Percentiles rank a stretch among this genome's conserved stretches.
Conservation (phyloP, 2,113 vertebrate species). For the Anguilla rostrata region DNA sequence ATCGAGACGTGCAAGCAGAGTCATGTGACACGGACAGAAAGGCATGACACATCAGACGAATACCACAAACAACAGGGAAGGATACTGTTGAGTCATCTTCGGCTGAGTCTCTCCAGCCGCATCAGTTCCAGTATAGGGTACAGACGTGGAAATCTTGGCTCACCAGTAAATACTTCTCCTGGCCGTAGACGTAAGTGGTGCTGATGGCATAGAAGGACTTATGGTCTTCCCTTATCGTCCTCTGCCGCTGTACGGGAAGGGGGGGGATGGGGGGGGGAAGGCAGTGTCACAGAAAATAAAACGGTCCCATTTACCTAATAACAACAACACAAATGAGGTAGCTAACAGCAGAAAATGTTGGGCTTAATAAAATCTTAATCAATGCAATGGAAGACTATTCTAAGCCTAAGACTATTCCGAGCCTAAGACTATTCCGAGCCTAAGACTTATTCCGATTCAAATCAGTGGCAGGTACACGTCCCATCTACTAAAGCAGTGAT, state of each 20-base stretch:
- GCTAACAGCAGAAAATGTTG: too few relatives aligned
- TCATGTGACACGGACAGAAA: neutral
- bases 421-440: too few relatives aligned
- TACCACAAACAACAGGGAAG: neutral
- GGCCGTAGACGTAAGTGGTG: slow-evolving; percentile 91
- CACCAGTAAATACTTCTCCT: slow-evolving; percentile 97
- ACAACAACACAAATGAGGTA: neutral
- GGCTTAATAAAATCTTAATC: too few relatives aligned
- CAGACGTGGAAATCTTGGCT: slow-evolving; percentile 50
- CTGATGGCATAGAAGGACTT: slow-evolving; percentile 92
- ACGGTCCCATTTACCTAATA: neutral
- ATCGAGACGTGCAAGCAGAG: neutral
- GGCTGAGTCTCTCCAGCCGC: neutral
- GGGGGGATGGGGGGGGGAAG: neutral
- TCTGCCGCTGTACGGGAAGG: slow-evolving; percentile 56
- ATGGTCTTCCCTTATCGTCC: slow-evolving; percentile 82
- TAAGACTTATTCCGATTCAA: too few relatives aligned
- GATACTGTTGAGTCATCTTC: neutral
- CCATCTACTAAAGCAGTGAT: too few relatives aligned
- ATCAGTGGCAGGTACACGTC: too few relatives aligned
- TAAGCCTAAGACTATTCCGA: too few relatives aligned
- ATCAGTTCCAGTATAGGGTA: neutral
- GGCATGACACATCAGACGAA: neutral
- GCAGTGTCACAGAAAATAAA: neutral
- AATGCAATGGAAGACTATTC: too few relatives aligned